Conservation (phyloP, 2,888 invertebrate genomes). For the Clepsis dumicolana region DNA sequence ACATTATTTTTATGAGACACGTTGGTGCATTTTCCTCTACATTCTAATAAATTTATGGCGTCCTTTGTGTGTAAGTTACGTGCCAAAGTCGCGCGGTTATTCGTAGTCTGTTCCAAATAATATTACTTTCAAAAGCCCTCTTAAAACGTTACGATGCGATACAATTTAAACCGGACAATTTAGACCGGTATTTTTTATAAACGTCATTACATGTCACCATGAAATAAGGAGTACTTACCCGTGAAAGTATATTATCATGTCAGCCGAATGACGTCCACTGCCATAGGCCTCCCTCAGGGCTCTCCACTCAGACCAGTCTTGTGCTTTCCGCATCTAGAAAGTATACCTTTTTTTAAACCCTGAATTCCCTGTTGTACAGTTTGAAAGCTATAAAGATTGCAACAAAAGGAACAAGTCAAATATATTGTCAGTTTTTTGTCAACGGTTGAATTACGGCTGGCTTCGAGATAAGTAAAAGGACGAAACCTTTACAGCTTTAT, state of each 20-base stretch:
- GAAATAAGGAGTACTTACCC: too few relatives aligned
- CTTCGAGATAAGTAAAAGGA: conserved; percentile 27
- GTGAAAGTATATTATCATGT: too few relatives aligned
- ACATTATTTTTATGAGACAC: neutral
- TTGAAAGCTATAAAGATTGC: conserved; percentile 22
- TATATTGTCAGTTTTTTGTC: conserved; percentile 15
- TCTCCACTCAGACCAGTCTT: too few relatives aligned
- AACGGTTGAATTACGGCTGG: conserved; percentile 3
- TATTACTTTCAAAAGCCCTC: neutral
- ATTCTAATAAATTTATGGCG: conserved; percentile 7
- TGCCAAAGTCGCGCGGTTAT: neutral
- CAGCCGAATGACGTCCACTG: too few relatives aligned
- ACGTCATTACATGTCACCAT: too few relatives aligned
- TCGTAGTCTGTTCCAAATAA: too few relatives aligned
- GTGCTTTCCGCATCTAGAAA: too few relatives aligned
- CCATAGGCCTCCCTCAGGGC: too few relatives aligned
- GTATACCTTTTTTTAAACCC: neutral
- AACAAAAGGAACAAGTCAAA: conserved; percentile 23
- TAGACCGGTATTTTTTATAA: too few relatives aligned
- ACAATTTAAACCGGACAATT: too few relatives aligned
- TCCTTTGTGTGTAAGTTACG: neutral
- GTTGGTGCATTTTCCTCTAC: neutral
- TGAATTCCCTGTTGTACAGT: conserved; percentile 21
- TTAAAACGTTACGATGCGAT: neutral
- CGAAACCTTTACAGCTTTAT: conserved; percentile 23